A percentile compares a stretch with the other conserved stretches of the same genome.
Evolutionary conservation across 2,113 vertebrate genomes (phyloP).

Genomic region (Aptenodytes patagonicus): DNA sequence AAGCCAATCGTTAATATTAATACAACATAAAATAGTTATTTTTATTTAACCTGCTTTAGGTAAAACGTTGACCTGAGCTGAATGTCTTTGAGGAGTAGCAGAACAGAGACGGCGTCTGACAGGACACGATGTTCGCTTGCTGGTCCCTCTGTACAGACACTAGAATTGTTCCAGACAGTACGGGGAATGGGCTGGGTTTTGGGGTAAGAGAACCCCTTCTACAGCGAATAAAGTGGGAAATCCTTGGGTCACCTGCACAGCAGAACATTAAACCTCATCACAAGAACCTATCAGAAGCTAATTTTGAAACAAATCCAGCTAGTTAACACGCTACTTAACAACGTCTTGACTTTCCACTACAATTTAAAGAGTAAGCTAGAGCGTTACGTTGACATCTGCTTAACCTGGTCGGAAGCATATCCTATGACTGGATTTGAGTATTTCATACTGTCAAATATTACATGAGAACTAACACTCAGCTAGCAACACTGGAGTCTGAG

Average conservation of each 20-base stretch:
- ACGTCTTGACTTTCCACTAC: background rate
- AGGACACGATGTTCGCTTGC: background rate
- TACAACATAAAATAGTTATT: background rate
- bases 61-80: background rate
- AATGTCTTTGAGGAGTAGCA: background rate
- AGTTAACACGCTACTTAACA: background rate
- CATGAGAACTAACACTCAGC: background rate
- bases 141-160: background rate
- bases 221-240: background rate
- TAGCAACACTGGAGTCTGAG: background rate
- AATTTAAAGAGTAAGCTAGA: background rate
- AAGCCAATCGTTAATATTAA: background rate
- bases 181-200: fast-evolving
- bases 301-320: background rate
- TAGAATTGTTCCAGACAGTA: background rate
- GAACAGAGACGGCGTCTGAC: background rate
- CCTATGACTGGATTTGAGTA: background rate
- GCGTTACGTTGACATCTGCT: background rate
- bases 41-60: background rate
- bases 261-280: background rate
- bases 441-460: background rate
- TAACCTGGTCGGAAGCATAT: background rate
- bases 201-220: background rate
- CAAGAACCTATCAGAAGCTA: background rate
- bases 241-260: background rate